phyloP scores from a whole-genome alignment of 2,113 vertebrate species.

The Aspiorhynchus laticeps region DNA sequence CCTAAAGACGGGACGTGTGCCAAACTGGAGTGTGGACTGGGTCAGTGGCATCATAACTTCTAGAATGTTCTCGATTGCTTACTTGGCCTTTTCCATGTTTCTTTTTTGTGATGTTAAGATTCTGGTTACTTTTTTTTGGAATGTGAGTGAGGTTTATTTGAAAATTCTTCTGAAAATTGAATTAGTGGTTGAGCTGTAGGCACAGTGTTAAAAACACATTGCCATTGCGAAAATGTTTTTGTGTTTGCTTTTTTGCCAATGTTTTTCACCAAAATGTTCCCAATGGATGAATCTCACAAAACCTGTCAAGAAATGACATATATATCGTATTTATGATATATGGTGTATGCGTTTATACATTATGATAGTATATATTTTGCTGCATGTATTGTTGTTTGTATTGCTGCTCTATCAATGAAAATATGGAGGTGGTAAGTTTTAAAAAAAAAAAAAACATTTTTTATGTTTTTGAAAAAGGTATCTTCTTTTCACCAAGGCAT shows the following conservation, averaged over 20 bases:
- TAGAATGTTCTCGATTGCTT: not conserved
- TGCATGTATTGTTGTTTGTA: too few species aligned
- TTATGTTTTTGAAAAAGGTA: not conserved
- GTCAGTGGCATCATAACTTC: slow-evolving; percentile 66
- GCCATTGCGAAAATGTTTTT: not conserved
- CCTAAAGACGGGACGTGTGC: slow-evolving; percentile 74
- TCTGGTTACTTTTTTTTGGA: not conserved
- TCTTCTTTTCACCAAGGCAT: not conserved
- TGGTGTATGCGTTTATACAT: not conserved
- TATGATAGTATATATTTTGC: not conserved
- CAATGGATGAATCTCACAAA: not conserved
- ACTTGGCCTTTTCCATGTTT: not conserved
- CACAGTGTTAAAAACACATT: not conserved
- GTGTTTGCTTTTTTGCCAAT: not conserved
- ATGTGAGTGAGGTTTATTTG: not conserved
- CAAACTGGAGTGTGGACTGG: slow-evolving; percentile 76
- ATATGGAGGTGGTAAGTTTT: not conserved
- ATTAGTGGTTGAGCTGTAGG: not conserved
- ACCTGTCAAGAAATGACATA: not conserved
- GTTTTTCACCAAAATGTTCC: not conserved
- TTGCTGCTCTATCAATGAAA: too few species aligned
- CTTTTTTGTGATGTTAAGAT: not conserved
- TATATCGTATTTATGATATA: not conserved
- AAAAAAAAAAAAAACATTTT: too few species aligned
- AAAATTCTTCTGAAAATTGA: not conserved